These are phyloP conservation scores for Saguinus imperator DNA, from an alignment of 2,113 vertebrate genomes.

Conservation along the genomic window DNA sequence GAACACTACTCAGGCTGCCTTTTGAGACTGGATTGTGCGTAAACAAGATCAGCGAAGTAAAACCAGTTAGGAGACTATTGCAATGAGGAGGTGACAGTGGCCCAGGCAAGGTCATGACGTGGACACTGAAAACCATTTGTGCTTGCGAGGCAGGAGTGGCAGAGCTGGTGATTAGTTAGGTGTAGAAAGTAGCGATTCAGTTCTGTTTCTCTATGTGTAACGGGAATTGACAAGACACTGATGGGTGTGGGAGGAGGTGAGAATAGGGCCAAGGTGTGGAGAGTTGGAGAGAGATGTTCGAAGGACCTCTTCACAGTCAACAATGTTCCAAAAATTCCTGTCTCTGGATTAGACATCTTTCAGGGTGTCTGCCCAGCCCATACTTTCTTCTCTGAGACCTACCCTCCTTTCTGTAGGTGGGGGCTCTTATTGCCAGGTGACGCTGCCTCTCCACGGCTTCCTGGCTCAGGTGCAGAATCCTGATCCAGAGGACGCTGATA, in stretches of 20 bases:
- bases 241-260: not conserved
- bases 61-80: not conserved
- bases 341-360: not conserved
- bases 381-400: not conserved
- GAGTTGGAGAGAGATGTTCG: not conserved
- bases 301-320: not conserved
- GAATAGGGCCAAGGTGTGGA: fast-evolving
- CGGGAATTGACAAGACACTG: not conserved
- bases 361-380: not conserved
- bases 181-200: not conserved
- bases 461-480: not conserved
- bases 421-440: not conserved
- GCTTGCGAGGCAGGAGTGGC: not conserved
- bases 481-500: not conserved
- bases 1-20: not conserved
- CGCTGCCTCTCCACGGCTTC: not conserved
- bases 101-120: too few species aligned
- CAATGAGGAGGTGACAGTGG: not conserved
- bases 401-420: not conserved
- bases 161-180: not conserved
- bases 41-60: not conserved
- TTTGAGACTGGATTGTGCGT: not conserved
- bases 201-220: fast-evolving
- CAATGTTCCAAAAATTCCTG: not conserved
- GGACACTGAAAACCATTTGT: not conserved